Evolutionary conservation across 1,140 invertebrate genomes (phyloP).

Genomic region (Drosophila asahinai): DNA sequence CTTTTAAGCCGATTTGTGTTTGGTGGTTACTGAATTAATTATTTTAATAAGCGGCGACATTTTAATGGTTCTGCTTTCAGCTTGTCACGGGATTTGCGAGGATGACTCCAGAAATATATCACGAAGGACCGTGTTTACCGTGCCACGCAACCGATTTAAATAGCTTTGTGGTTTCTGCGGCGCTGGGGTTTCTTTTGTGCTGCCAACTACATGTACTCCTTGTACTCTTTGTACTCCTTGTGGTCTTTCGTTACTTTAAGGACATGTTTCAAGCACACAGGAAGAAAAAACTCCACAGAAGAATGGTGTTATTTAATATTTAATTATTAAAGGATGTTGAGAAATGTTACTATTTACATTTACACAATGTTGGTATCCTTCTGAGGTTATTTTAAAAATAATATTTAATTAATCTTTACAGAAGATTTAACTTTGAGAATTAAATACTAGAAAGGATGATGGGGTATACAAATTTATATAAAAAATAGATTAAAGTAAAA

Average conservation of each 20-base stretch:
- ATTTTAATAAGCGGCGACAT: slow-evolving; percentile 69
- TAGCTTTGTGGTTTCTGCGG: slow-evolving; percentile 22
- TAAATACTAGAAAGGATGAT: too few species aligned
- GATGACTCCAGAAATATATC: slow-evolving; percentile 1
- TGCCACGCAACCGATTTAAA: slow-evolving; percentile 16
- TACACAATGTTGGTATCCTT: too few species aligned
- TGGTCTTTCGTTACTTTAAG: slow-evolving; percentile 18
- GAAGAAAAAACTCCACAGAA: background rate
- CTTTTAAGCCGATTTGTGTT: slow-evolving; percentile 75
- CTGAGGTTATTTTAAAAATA: too few species aligned
- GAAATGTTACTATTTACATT: too few species aligned
- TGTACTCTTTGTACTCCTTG: slow-evolving; percentile 14
- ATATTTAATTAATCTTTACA: too few species aligned
- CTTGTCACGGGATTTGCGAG: slow-evolving; percentile 6
- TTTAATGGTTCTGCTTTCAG: slow-evolving; percentile 57
- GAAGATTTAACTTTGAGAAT: too few species aligned
- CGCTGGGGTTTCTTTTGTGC: background rate
- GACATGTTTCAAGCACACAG: background rate
- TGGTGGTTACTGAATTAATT: slow-evolving; percentile 70
- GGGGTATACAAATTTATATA: too few species aligned
- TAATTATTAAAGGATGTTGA: too few species aligned
- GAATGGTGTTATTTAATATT: too few species aligned
- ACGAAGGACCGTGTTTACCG: slow-evolving; percentile 3
- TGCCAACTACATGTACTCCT: slow-evolving; percentile 12
- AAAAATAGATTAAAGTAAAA: too few species aligned